Base-by-base conservation (phyloP, 2,113 vertebrate species). In the Papio anubis region DNA sequence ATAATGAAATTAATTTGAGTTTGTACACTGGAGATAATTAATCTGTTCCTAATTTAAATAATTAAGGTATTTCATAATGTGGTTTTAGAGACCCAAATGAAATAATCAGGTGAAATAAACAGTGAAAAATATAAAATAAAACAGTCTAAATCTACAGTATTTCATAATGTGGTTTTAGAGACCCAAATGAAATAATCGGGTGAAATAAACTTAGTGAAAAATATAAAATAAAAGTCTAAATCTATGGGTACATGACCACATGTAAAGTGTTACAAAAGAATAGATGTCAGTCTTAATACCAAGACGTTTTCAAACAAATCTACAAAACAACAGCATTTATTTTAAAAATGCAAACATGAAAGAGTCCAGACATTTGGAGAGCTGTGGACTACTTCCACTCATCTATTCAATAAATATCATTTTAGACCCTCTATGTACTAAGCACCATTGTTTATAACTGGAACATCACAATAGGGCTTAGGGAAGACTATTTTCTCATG, bases 21-120 rank as follows among this genome's bases (percentile, higher is more conserved):
- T 94, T 96, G 70, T 97, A 89, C 88, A 92, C 84, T 87, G 43
- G 94, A 97, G 97, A 97, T 88, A 98, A 98, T 96, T 85, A 96
- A 97, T 92, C 92, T 90, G 89, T 89, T 97, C 84, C 91, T 93
- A 95, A 98, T 97, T 94, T 97, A 97, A 98, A 97, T 97, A 97
- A 96, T 97, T 95, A 93, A 97, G 78, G n/a, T 93, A 93, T 96
- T 97, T 96, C 92, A 95, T 88, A 94, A 93, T 32, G 61, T 89
- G 84, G 73, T 95, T 96, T 96, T 93, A 95, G 75, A 93, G 79
- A 93, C 35, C 57, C 61, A 83, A 85, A 73, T 84, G 95, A 83
- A 97, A 96, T 85, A 93, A 96, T 82, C 40, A 92, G 59, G 73
- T 68, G 48, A 97, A 97, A 95, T 94, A 91, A 96, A 96, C 55